These are phyloP conservation scores for Acropternis orthonyx DNA, from an alignment of 2,797 vertebrate genomes.

Conservation along the genomic window DNA sequence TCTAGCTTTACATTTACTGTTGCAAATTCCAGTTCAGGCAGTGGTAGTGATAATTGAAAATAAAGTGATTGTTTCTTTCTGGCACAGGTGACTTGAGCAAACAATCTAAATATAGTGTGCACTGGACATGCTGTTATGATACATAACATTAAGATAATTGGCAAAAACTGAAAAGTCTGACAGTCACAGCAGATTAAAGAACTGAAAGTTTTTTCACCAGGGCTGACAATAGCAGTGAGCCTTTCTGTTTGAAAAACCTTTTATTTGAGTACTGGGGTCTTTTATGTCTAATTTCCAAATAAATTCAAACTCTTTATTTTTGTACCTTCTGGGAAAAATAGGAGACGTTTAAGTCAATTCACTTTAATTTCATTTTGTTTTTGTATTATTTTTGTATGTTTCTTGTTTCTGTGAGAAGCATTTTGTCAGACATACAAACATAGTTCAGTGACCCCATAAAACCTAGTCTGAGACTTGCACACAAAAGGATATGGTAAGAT, in stretches of 20 bases:
- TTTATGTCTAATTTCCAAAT: not conserved
- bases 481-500: not conserved
- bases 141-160: not conserved
- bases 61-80: not conserved
- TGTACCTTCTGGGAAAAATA: not conserved
- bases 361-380: not conserved
- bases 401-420: not conserved
- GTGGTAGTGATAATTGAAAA: not conserved
- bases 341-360: not conserved
- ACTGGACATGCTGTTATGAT: not conserved
- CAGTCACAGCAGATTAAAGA: not conserved
- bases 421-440: not conserved
- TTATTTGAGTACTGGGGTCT: accelerated
- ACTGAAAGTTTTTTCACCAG: not conserved
- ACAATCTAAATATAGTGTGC: not conserved
- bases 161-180: not conserved
- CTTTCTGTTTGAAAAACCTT: not conserved
- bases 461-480: not conserved
- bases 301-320: not conserved
- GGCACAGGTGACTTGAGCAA: not conserved
- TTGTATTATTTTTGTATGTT: not conserved
- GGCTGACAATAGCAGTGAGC: not conserved
- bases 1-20: not conserved
- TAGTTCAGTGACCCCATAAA: not conserved
- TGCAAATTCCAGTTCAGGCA: not conserved